A percentile compares a stretch with the other conserved stretches of the same genome.
Conservation (phyloP, 2,797 vertebrate species). For the Parauchenoglanis punctatus region DNA sequence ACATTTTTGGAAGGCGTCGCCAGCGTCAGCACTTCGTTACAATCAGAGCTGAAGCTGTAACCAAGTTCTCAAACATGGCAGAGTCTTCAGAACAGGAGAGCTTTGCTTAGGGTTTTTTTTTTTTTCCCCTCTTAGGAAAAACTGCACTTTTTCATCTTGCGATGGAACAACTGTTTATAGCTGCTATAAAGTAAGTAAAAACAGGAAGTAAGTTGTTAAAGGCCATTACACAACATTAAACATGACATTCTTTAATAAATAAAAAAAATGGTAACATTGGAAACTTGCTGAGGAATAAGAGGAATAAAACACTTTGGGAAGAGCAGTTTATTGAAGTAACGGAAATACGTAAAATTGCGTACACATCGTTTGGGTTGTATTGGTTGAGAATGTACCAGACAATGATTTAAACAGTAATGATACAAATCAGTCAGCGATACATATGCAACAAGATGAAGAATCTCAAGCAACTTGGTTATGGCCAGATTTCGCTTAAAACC, state of each 20-base stretch:
- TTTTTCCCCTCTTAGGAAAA: not conserved
- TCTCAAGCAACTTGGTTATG: conserved; percentile 10
- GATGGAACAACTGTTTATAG: not conserved
- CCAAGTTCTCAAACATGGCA: not conserved
- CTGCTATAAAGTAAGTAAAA: no score
- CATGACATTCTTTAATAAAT: not conserved
- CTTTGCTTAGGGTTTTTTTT: not conserved
- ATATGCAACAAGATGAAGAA: conserved; percentile 1
- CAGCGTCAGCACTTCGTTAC: not conserved
- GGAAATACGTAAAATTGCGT: not conserved
- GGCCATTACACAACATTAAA: not conserved
- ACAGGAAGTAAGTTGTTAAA: not conserved
- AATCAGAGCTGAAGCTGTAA: not conserved
- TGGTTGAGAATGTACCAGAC: not conserved
- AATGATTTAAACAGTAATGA: not conserved
- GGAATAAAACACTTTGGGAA: not conserved
- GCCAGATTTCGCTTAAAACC: conserved; percentile 27
- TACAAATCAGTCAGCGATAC: not conserved
- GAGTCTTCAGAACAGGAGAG: not conserved
- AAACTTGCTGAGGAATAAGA: not conserved
- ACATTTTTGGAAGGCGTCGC: not conserved
- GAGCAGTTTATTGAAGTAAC: not conserved
- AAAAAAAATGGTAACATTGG: not conserved
- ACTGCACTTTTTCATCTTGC: not conserved
- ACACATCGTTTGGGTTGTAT: not conserved